These are phyloP conservation scores for Drosophila buzzatii DNA, from an alignment of 2,888 invertebrate species.

Conservation along the genomic window DNA sequence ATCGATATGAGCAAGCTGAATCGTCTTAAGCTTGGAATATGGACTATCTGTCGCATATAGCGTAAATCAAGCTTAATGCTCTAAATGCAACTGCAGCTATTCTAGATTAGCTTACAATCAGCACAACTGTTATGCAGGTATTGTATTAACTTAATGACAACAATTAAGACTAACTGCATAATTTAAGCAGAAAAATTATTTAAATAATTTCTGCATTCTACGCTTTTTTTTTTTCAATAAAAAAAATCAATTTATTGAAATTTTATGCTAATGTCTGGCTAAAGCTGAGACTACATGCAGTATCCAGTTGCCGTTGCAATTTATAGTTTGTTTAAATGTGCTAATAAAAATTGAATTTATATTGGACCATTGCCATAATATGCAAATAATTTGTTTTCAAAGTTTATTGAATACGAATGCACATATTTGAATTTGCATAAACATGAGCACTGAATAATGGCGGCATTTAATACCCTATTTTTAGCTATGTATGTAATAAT, in stretches of 20 bases:
- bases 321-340: slow-evolving; percentile 36
- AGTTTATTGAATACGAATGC: slow-evolving; percentile 68
- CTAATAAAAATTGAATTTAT: slow-evolving; percentile 47
- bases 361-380: slow-evolving; percentile 56
- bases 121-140: not conserved
- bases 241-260: slow-evolving; percentile 28
- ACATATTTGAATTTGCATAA: slow-evolving; percentile 75
- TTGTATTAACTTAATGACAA: slow-evolving; percentile 4
- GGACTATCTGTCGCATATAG: too few relatives aligned
- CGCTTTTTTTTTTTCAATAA: not conserved
- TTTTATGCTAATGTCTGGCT: slow-evolving; percentile 45
- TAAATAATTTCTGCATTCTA: not conserved
- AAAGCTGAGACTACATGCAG: slow-evolving; percentile 16
- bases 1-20: too few relatives aligned
- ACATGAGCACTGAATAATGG: slow-evolving; percentile 40
- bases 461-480: not conserved
- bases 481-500: not conserved
- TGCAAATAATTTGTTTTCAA: slow-evolving; percentile 67
- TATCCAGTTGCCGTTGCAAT: slow-evolving; percentile 9
- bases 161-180: not conserved
- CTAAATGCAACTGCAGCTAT: not conserved
- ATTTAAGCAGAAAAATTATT: not conserved
- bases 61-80: not conserved
- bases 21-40: too few relatives aligned
- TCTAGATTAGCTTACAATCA: not conserved